Evolutionary conservation across 2,113 vertebrate species (phyloP).

Genomic region (Arvicanthis niloticus): DNA sequence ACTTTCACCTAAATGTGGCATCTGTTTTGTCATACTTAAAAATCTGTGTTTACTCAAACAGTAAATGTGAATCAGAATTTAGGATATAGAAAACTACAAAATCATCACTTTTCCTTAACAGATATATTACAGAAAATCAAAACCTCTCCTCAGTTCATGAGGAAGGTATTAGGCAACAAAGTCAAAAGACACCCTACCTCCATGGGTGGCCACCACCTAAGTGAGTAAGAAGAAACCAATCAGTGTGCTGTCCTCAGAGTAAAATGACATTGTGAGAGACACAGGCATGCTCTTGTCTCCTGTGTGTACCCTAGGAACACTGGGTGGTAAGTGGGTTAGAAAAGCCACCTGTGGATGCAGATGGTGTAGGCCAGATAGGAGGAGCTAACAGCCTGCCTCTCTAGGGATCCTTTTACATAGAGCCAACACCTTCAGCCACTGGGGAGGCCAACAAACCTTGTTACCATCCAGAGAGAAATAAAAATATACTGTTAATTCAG

Average conservation of each 20-base stretch:
- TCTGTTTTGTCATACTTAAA: neutral
- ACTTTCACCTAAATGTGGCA: neutral
- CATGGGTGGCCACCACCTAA: neutral
- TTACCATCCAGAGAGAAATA: neutral
- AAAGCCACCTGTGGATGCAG: neutral
- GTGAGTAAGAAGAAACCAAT: neutral
- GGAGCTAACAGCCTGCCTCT: neutral
- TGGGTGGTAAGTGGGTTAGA: neutral
- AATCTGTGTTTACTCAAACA: constrained; percentile 16
- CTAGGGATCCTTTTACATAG: neutral
- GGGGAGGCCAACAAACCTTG: neutral
- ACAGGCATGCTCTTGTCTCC: neutral
- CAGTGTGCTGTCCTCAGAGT: neutral
- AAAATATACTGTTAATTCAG: neutral
- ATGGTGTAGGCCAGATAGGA: neutral
- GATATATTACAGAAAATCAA: neutral
- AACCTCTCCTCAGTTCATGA: constrained; percentile 13
- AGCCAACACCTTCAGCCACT: neutral
- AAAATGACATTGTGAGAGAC: neutral
- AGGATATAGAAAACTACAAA: neutral
- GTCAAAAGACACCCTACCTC: neutral
- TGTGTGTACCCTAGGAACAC: neutral
- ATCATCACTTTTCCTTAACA: neutral
- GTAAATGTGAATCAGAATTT: constrained; percentile 23
- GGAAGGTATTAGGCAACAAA: neutral